Evolutionary conservation across 1,140 invertebrate genomes (phyloP).

Genomic region (Trinorchestia longiramus): DNA sequence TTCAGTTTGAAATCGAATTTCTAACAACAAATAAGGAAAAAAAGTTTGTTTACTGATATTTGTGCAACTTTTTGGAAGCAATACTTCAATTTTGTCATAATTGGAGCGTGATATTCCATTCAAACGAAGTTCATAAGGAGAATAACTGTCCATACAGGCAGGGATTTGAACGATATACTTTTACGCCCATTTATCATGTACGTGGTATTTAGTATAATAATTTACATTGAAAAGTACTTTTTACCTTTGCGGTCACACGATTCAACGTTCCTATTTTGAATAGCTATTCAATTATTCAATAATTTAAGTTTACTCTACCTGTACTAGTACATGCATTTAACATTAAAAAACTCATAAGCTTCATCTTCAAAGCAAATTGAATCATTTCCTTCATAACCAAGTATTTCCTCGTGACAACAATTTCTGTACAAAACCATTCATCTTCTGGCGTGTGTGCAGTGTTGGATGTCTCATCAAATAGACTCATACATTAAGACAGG

Average conservation of each 20-base stretch:
- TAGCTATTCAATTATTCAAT: neutral
- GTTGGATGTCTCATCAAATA: neutral
- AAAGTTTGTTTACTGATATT: neutral
- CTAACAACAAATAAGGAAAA: neutral
- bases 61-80: neutral
- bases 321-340: neutral
- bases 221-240: neutral
- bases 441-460: neutral
- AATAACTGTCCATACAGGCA: neutral
- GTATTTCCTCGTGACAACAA: neutral
- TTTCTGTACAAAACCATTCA: neutral
- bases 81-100: neutral
- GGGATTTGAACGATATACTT: neutral
- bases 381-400: neutral
- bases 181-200: no score
- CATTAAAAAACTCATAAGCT: neutral
- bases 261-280: neutral
- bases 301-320: neutral
- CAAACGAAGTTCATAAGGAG: neutral
- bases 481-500: neutral
- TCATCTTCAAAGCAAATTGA: neutral
- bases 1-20: neutral
- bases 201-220: neutral
- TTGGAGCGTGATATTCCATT: neutral
- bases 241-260: neutral